Percentiles rank a stretch among this genome's conserved stretches.
Conservation (phyloP, 1,140 invertebrate species). For the Leptoteleia sp. region DNA sequence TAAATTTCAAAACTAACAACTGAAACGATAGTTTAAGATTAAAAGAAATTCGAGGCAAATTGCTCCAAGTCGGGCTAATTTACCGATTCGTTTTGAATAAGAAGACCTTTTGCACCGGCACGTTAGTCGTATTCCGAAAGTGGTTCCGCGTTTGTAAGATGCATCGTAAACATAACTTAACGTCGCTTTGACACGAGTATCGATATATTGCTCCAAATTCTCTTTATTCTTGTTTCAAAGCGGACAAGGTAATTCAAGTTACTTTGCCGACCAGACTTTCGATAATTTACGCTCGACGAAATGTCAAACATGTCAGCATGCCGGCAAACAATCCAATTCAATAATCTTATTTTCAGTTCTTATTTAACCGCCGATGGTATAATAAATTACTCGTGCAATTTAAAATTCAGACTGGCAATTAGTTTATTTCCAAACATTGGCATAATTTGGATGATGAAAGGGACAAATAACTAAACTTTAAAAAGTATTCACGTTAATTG, state of each 20-base stretch:
- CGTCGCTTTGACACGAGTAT: conserved; percentile 41
- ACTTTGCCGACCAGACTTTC: conserved; percentile 37
- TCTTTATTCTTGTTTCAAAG: conserved; percentile 61
- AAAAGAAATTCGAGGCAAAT: conserved; percentile 3
- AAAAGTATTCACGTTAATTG: too few species aligned
- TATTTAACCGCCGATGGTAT: conserved; percentile 3
- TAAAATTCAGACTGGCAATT: too few species aligned
- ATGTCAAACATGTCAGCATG: conserved; percentile 62
- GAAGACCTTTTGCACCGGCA: conserved; percentile 26
- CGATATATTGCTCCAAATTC: conserved; percentile 35
- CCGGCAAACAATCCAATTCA: conserved; percentile 23
- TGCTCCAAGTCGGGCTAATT: conserved; percentile 17
- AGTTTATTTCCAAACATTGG: too few species aligned
- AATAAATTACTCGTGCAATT: conserved; percentile 17
- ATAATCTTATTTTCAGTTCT: conserved; percentile 38
- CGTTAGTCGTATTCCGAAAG: conserved; percentile 30
- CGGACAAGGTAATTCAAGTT: conserved; percentile 28
- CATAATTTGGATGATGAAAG: too few species aligned
- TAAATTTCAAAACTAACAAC: background rate
- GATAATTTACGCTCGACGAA: conserved; percentile 59
- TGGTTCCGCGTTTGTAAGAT: conserved; percentile 26
- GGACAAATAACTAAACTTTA: too few species aligned
- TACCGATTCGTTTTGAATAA: conserved; percentile 29
- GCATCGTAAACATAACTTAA: conserved; percentile 52
- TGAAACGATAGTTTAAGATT: background rate